Evolutionary conservation across 2,888 invertebrate species (phyloP), one percentile per base, ranked within the genome.

Genomic region (Eilema griseolum): DNA sequence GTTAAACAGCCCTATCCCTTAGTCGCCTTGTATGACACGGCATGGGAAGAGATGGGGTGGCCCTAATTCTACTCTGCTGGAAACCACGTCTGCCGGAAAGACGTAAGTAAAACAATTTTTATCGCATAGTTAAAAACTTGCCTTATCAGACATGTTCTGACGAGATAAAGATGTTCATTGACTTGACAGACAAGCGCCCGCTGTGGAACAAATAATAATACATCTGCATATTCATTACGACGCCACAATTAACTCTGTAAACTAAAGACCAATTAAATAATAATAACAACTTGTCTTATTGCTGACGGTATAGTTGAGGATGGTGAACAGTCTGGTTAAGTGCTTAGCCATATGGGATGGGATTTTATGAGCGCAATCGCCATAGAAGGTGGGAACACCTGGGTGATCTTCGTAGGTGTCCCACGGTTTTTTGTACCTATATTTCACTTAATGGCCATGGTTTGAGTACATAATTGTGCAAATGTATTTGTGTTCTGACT

Each of bases 161-260:
- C 20, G 26, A 41, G 10, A 41, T 24, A 26, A 41, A 24, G 23
- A 46, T 8, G n/a, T 52, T 10, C 0, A n/a, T n/a, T 10, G 20
- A 52, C 12, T 41, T 20, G n/a, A 31, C 23, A 28, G 20, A 20
- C 12, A 64, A 31, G 4, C 8, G 8, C 81, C 81, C 66, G 82
- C 82, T 61, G 81, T 23, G 82, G 14, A 37, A 61, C 41, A 16
- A 71, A 8, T 66, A 69, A 20, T 20, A 28, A n/a, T 14, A n/a
- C 12, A 52, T 41, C 41, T 14, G 41, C 16, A 41, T 41, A 16
- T 37, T 37, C 33, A 41, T 41, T 41, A 41, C 41, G 3, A 33
- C 33, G 28, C 2, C 28, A 5, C 28, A 5, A 33, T 8, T 46
- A 52, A 52, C 26, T 64, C 24, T 52, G 26, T 64, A 52, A 64